Conservation (phyloP, 2,797 vertebrate genomes). For the Halcyon smyrnensis region DNA sequence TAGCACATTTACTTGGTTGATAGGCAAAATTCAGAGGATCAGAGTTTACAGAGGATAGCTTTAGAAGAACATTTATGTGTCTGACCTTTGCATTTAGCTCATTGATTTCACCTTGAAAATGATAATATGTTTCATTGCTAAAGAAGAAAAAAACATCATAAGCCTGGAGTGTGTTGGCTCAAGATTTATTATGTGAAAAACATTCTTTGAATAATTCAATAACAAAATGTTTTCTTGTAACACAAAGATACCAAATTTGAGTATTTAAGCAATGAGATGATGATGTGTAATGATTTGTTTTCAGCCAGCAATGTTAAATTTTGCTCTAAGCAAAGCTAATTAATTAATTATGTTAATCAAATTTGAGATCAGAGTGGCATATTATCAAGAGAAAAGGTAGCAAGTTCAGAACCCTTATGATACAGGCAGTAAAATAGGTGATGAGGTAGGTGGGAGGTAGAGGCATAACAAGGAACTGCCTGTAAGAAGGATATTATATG, state of each 20-base stretch:
- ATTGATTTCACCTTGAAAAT: background rate
- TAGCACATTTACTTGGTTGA: background rate
- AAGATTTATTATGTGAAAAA: background rate
- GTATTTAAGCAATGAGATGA: background rate
- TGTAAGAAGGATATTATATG: background rate
- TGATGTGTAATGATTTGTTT: background rate
- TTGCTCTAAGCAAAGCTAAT: background rate
- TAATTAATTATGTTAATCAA: background rate
- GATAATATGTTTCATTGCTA: background rate
- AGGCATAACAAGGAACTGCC: background rate
- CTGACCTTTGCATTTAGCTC: background rate
- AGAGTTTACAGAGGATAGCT: background rate
- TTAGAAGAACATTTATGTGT: background rate
- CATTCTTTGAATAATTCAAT: background rate
- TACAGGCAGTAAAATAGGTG: background rate
- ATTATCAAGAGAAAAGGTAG: background rate
- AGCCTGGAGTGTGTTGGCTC: background rate
- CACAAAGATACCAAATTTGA: background rate
- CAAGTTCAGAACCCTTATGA: background rate
- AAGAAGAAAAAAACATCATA: background rate
- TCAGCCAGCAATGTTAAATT: background rate
- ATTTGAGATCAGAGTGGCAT: background rate
- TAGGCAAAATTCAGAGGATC: background rate
- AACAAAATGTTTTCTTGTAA: background rate
- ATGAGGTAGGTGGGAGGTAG: background rate